Evolutionary conservation across 2,888 invertebrate species (phyloP), one percentile per base, ranked within the genome.

Genomic region (Gerris lacustris): DNA sequence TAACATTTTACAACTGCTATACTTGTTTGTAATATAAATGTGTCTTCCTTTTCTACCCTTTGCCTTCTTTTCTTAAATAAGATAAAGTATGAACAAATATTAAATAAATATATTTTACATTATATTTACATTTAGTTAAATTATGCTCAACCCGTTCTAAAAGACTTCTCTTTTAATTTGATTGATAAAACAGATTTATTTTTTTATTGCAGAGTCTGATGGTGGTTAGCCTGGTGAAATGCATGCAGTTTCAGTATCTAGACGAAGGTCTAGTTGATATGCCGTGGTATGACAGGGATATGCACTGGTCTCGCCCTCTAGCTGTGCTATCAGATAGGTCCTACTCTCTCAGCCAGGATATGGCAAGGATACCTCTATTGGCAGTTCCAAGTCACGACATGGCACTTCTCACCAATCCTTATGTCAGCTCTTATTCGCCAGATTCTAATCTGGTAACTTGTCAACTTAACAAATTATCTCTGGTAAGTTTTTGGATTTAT

Each of bases 361-460:
- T 72, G n/a, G 72, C 73, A 0, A 67, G 74, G 5, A 73, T 76
- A 4, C 76, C 76, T 9, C 72, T 76, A 45, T 62, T 76, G 6
- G 67, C 74, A 43, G 75, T 76, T 0, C 75, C 76, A 9, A 70
- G 73, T 6, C 69, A 72, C 9, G 71, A 75, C 18, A 66, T 76
- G 31, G 71, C 69, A n/a, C 77, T 80, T 75, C 76, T 82, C 47
- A 76, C 78, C n/a, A 77, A 79, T 55, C 80, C 78, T 0, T 77
- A 80, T 55, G 81, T 82, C 67, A 78, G 79, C 73, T 78, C 78
- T 4, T 79, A 80, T 4, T 81, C 80, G 1, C 78, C 79, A 66
- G 77, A 79, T 6, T 77, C 78, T 73, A 81, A 82, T 4, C 75
- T 79, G 44, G 79, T 82, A 75, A 80, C 79, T 5, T 77, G 82